Base-by-base conservation (phyloP, 2,797 vertebrate species). In the Sparus aurata region DNA sequence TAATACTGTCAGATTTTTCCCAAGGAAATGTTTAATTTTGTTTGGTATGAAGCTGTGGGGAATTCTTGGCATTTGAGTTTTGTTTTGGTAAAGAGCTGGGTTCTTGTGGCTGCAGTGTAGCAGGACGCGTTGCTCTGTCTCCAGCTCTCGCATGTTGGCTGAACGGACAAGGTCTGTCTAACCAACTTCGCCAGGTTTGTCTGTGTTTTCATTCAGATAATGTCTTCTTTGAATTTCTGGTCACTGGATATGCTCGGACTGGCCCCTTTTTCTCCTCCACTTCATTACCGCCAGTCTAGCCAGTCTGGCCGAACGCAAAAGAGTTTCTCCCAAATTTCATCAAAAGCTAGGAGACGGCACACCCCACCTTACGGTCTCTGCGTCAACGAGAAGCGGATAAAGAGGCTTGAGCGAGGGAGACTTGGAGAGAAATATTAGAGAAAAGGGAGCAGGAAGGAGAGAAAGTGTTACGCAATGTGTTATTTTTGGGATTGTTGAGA, bases 401-500 rank as follows among this genome's bases (percentile, higher is more conserved):
- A 68, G 50, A 66, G 69, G 45, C 25, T 38, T 22, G 69, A 69
- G 20, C 7, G 13, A 75, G 52, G 22, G 53, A 70, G 41, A 83
- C 62, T 34, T 57, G 69, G 30, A 45, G 50, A 4, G 52, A 55
- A 54, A 68, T 80, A 54, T 69, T 10, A 65, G 57, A 79, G 45
- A 61, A 27, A 66, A n/a, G 52, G n/a, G 12, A 77, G 64, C 55
- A 53, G 58, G 20, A 45, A 57, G 30, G 61, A 75, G 65, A 84
- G 64, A 64, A 30, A 25, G 52, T 58, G 76, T 88, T 88, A 82
- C 0, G 61, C 84, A 85, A 85, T 77, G 59, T 79, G 69, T 82
- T 90, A 89, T 89, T 90, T 80, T 85, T 70, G 73, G 78, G 62
- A 82, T 72, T 62, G 57, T 66, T 62, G 25, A 11, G 27, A 70